Evolutionary conservation across 2,888 invertebrate species (phyloP), one percentile per base, ranked within the genome.

Genomic region (Synergus itoensis): DNA sequence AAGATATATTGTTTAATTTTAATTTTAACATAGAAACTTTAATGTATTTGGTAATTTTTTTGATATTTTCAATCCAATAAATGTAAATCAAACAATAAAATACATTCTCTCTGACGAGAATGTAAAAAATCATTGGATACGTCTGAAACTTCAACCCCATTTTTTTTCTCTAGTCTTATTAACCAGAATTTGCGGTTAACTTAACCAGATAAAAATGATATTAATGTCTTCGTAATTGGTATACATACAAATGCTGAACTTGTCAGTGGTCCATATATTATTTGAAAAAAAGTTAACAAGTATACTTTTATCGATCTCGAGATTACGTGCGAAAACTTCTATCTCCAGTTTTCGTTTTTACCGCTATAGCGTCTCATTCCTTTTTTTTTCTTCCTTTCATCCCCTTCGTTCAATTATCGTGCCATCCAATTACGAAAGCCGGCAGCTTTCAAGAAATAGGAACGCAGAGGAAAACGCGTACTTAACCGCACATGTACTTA

Each of bases 371-470:
- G 28, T 18, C 41, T 4, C 18, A n/a, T 65, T 65, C 18, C 18
- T 65, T 41, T 65, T 36, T 36, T 12, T 36, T 62, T 62, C 9
- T 16, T 62, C 8, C 28, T 62, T 79, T 73, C 64, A 62, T 76
- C 77, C 28, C 65, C 40, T 43, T 57, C 62, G 65, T 79, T 81
- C 79, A 82, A 77, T 67, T 53, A 48, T 41, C 63, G 79, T 77
- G 81, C 76, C 78, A 81, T 84, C 82, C 85, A 88, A 88, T 88
- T 87, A 87, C 83, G 82, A 79, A 84, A 82, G 78, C 83, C 77
- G 73, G 77, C 48, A 77, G 76, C 63, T 80, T 80, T 80, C 40
- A 78, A 80, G 80, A 84, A 86, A 84, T 86, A 81, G 76, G 76
- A 81, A 80, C 79, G 80, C 78, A 78, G 79, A 77, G 48, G 67